Percentiles rank a stretch among this genome's conserved stretches.
Conservation (phyloP, 2,888 invertebrate species). For the Patella pellucida region DNA sequence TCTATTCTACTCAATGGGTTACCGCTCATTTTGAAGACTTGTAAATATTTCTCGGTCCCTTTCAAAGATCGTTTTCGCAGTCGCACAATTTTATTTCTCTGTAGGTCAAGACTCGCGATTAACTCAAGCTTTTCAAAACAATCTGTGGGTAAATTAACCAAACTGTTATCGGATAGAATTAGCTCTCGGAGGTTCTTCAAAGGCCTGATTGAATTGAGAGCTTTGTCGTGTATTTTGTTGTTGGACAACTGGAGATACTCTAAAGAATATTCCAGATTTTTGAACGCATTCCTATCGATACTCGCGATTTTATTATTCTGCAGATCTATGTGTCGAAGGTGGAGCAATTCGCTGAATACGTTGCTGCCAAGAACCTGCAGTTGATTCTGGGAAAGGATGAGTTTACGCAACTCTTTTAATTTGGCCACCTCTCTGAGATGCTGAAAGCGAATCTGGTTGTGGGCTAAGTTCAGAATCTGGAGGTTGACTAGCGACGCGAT, state of each 20-base stretch:
- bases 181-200: conserved; percentile 31
- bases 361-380: conserved; percentile 21
- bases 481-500: conserved; percentile 29
- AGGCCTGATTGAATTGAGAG: conserved; percentile 21
- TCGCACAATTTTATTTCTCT: conserved; percentile 27
- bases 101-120: conserved; percentile 25
- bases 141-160: conserved; percentile 17
- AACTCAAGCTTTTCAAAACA: conserved; percentile 23
- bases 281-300: conserved; percentile 29
- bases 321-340: conserved; percentile 26
- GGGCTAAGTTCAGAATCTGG: conserved; percentile 25
- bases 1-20: conserved; percentile 28
- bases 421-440: conserved; percentile 25
- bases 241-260: conserved; percentile 27
- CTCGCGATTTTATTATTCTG: conserved; percentile 18
- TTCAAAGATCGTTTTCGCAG: conserved; percentile 21
- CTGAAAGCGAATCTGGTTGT: conserved; percentile 24
- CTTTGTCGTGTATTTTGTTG: conserved; percentile 25
- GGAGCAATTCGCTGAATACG: conserved; percentile 26
- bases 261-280: conserved; percentile 27
- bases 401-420: conserved; percentile 25
- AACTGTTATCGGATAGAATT: conserved; percentile 29
- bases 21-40: conserved; percentile 27
- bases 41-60: conserved; percentile 30
- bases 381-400: conserved; percentile 31